A percentile compares a stretch with the other conserved stretches of the same genome.
Conservation (phyloP, 2,888 invertebrate species). For the Serripes groenlandicus region DNA sequence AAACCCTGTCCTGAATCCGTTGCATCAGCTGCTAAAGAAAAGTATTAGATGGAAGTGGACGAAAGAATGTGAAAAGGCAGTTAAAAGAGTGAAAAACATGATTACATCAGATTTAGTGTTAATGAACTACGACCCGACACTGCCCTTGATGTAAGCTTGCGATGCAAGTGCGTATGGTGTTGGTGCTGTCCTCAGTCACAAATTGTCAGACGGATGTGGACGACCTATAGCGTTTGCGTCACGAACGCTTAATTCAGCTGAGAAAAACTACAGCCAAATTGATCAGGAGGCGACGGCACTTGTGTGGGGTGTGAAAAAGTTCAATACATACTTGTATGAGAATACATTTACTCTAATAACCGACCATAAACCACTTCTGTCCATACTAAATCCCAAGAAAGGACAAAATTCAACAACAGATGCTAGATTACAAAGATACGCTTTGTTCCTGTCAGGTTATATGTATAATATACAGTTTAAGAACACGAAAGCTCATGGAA, state of each 20-base stretch:
- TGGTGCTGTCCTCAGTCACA: slow-evolving; percentile 79
- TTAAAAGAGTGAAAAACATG: slow-evolving; percentile 66
- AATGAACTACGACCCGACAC: slow-evolving; percentile 78
- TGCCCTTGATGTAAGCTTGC: slow-evolving; percentile 80
- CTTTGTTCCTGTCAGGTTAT: slow-evolving; percentile 37
- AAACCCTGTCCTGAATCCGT: slow-evolving; percentile 34
- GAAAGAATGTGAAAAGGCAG: slow-evolving; percentile 36
- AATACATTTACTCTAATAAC: slow-evolving; percentile 81
- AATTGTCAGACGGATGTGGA: slow-evolving; percentile 35
- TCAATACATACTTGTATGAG: slow-evolving; percentile 85
- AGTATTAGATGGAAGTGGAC: slow-evolving; percentile 43
- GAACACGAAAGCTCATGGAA: slow-evolving; percentile 51
- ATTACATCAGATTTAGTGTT: slow-evolving; percentile 72
- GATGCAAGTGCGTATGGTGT: slow-evolving; percentile 85
- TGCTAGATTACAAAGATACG: slow-evolving; percentile 50
- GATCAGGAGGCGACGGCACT: slow-evolving; percentile 85
- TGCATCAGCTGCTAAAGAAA: slow-evolving; percentile 39
- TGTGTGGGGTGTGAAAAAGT: slow-evolving; percentile 85
- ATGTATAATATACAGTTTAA: slow-evolving; percentile 40
- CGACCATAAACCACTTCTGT: slow-evolving; percentile 66
- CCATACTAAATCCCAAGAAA: slow-evolving; percentile 61
- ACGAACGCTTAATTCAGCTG: slow-evolving; percentile 85
- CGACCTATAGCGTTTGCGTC: slow-evolving; percentile 82
- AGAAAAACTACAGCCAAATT: slow-evolving; percentile 84
- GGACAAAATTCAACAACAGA: slow-evolving; percentile 65